Base-by-base conservation (phyloP, 2,797 vertebrate species). In the Leptoclinus maculatus region DNA sequence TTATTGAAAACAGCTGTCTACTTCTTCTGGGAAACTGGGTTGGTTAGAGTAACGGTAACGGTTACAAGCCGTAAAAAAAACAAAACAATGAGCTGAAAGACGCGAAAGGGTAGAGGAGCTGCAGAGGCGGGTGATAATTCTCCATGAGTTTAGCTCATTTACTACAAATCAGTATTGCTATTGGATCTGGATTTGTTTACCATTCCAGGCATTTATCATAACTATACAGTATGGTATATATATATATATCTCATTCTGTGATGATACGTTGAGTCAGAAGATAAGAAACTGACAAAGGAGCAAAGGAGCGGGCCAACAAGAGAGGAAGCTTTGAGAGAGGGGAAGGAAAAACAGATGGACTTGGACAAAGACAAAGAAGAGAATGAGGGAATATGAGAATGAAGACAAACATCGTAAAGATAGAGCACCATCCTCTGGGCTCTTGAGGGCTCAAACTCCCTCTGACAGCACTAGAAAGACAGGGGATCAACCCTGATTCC, bases 401-500 rank as follows among this genome's bases (percentile, higher is more conserved):
- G 29, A 76, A 58, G 71, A 76, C 70, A 88, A 84, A 86, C 70
- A 81, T 6, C 53, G 72, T 65, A 70, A 72, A 83, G 70, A 78
- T 9, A 51, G 60, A 77, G 68, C 47, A 63, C 56, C 0, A 25
- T 78, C 58, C 68, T 75, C 45, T 78, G 76, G 79, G 78, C 80
- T 86, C 84, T 72, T 34, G 19, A 27, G 76, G 83, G 67, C 83
- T 82, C 74, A 85, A 43, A 74, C 81, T 85, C 78, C 57, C 64
- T 78, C 70, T 82, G 83, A 88, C 87, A 86, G 80, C 83, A 65
- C 45, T 41, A 84, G 83, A 92, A 85, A 90, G 86, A 88, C 78
- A 51, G 68, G 49, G 86, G 91, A 93, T 93, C 88, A 90, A 77
- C 63, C 71, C 62, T 62, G 80, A 88, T 79, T 90, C 88, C 88